Evolutionary conservation across 2,113 vertebrate genomes (phyloP).

Genomic region (Terrapene triunguis): DNA sequence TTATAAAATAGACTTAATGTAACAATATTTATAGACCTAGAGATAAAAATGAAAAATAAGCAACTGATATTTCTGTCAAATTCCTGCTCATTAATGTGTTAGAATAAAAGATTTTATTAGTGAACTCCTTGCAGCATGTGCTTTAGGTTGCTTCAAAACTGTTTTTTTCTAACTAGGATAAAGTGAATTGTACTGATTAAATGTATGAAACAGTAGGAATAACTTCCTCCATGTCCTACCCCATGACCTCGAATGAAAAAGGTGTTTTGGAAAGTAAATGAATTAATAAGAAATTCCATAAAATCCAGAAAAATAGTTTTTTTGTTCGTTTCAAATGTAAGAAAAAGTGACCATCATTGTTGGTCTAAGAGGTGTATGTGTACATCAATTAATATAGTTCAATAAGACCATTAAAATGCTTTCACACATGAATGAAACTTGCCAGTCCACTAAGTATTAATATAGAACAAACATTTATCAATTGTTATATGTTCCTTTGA

Average conservation of each 20-base stretch:
- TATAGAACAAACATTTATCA: neutral
- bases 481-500: neutral
- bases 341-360: neutral
- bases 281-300: neutral
- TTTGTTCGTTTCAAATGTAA: neutral
- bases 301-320: neutral
- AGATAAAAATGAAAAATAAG: neutral
- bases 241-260: neutral
- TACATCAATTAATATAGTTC: neutral
- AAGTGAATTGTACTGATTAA: conserved; percentile 10
- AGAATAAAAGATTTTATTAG: conserved; percentile 4
- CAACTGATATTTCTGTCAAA: neutral
- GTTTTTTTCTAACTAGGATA: neutral
- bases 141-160: conserved; percentile 9
- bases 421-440: neutral
- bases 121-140: neutral
- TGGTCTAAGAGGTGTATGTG: neutral
- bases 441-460: neutral
- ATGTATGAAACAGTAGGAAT: neutral
- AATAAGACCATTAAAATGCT: neutral
- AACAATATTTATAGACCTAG: neutral
- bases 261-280: neutral
- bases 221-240: neutral
- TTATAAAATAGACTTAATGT: neutral
- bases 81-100: neutral